Evolutionary conservation across 2,888 invertebrate species (phyloP), one percentile per base, ranked within the genome.

Genomic region (Octonoba sinensis): DNA sequence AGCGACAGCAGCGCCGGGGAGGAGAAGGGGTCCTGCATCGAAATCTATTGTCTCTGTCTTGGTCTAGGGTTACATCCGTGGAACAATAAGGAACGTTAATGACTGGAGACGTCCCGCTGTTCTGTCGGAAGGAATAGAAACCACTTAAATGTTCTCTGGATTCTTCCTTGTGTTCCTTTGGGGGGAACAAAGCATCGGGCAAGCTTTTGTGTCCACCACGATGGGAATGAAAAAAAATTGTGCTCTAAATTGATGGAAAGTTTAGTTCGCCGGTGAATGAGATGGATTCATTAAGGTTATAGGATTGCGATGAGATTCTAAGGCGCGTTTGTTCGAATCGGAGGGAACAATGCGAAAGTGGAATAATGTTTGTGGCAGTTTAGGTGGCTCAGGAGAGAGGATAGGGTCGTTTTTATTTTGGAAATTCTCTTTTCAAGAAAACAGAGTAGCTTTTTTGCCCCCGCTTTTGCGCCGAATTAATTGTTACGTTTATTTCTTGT

Each of bases 1-100:
- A 78, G 44, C 47, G 36, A 36, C 78, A 78, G 78, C 78, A 78
- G 78, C 49, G 22, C 71, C 22, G 44, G 57, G 54, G 62, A 62
- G 16, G 36, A 56, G 60, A 60, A 54, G 76, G 69, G 60, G 62
- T 69, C 62, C 69, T 67, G 24, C 67, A 46, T 54, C 15, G 20
- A 11, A 27, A 27, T 13, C 22, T 24, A 78, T 78, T 78, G 78
- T 78, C 78, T 78, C 78, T 71, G 51, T 49, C 78, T 71, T 72
- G 71, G 71, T 78, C 71, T 78, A 71, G 71, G 71, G 65, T 78
- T 78, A 78, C 78, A 78, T 78, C 62, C 12, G 59, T 24, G 71
- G 78, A 78, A 78, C 78, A 78, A 78, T 71, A 36, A 65, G 59
- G 65, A 51, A 78, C 78, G 78, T 78, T 78, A 78, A 78, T 78